phyloP scores from a whole-genome alignment of 1,140 invertebrate genomes.

The Geopemphigus sp. region DNA sequence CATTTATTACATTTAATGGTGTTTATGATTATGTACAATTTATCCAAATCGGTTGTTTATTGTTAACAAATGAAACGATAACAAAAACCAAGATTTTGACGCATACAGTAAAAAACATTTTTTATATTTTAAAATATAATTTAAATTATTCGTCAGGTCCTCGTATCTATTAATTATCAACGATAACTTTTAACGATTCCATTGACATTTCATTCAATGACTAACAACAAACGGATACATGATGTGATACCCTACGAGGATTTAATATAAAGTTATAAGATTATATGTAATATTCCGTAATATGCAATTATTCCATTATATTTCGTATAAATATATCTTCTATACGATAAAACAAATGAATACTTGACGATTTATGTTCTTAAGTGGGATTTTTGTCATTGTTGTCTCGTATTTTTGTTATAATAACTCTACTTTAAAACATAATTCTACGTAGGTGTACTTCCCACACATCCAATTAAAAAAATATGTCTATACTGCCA shows the following conservation, averaged over 20 bases:
- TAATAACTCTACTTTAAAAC: conserved; percentile 14
- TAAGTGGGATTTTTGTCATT: conserved; percentile 18
- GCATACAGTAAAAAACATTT: no score
- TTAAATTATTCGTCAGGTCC: no score
- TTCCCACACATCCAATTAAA: conserved; percentile 32
- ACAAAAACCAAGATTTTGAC: no score
- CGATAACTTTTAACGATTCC: not conserved
- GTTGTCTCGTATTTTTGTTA: not conserved
- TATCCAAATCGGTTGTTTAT: not conserved
- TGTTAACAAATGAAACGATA: not conserved
- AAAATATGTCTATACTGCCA: conserved; percentile 12
- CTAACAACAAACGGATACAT: no score
- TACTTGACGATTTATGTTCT: not conserved
- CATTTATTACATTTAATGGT: not conserved
- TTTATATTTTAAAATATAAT: no score
- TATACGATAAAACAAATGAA: not conserved
- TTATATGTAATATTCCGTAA: no score
- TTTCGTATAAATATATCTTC: no score
- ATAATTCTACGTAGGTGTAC: conserved; percentile 20
- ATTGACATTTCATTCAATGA: not conserved
- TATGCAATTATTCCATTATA: no score
- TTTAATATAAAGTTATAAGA: no score
- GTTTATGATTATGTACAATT: not conserved
- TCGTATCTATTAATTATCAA: not conserved
- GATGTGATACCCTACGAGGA: no score